Conservation (phyloP, 2,113 vertebrate genomes). For the Aegypius monachus region DNA sequence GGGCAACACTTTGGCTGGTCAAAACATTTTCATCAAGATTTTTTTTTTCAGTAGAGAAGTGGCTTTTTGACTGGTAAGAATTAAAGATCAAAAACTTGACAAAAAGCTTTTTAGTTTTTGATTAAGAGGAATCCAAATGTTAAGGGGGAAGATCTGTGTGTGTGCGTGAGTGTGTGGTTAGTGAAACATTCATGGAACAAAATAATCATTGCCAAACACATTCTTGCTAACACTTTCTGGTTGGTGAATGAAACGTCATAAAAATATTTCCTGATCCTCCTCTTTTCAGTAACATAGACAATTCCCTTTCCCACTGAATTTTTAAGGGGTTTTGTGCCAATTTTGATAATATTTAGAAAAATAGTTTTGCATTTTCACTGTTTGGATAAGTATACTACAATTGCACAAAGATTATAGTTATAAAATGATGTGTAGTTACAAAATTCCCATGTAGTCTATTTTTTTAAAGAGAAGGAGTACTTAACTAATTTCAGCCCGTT, state of each 20-base stretch:
- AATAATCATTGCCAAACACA: background rate
- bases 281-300: background rate
- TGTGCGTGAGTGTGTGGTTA: background rate
- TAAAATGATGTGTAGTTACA: background rate
- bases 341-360: background rate
- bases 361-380: background rate
- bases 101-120: background rate
- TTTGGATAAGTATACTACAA: background rate
- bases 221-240: background rate
- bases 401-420: background rate
- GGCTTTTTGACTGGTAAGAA: background rate
- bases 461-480: background rate
- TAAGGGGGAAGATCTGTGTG: background rate
- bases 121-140: background rate
- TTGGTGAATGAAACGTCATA: background rate
- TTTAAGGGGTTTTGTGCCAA: background rate
- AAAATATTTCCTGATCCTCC: background rate
- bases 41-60: background rate
- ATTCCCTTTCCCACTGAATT: background rate
- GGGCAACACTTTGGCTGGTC: background rate
- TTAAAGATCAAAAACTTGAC: background rate
- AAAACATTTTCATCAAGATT: background rate
- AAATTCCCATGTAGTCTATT: background rate
- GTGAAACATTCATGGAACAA: background rate
- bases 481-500: background rate